phyloP scores from a whole-genome alignment of 2,113 vertebrate genomes.

The Calidris pygmaea region DNA sequence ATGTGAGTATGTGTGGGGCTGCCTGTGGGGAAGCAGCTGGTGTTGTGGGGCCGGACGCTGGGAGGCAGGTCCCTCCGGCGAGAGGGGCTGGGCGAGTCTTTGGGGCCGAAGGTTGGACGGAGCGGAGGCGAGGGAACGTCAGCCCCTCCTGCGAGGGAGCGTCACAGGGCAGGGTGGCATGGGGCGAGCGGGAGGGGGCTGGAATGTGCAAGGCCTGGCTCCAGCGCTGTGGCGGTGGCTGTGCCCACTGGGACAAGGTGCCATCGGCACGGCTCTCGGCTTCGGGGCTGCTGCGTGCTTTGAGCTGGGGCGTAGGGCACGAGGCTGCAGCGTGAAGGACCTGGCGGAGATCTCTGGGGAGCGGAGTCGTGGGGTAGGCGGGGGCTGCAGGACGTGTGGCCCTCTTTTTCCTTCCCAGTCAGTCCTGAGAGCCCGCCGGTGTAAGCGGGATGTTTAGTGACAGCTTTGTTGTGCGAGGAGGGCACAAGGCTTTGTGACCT shows the following conservation, averaged over 20 bases:
- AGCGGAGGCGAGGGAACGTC: neutral
- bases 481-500: accelerated
- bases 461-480: neutral
- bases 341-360: neutral
- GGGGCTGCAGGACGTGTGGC: neutral
- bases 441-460: accelerated
- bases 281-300: accelerated
- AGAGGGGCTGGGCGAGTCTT: neutral
- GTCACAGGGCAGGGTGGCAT: accelerated
- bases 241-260: neutral
- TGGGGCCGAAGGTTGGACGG: neutral
- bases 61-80: accelerated
- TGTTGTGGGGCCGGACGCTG: neutral
- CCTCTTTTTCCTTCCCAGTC: neutral
- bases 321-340: neutral
- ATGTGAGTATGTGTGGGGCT: neutral
- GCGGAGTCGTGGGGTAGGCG: neutral
- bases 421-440: accelerated
- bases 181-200: neutral
- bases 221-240: accelerated
- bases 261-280: neutral
- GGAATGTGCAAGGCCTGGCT: neutral
- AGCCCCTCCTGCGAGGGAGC: neutral
- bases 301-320: neutral
- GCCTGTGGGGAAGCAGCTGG: neutral